Evolutionary conservation across 2,797 vertebrate species (phyloP), one percentile per base, ranked within the genome.

Genomic region (Enteromius radiatus): DNA sequence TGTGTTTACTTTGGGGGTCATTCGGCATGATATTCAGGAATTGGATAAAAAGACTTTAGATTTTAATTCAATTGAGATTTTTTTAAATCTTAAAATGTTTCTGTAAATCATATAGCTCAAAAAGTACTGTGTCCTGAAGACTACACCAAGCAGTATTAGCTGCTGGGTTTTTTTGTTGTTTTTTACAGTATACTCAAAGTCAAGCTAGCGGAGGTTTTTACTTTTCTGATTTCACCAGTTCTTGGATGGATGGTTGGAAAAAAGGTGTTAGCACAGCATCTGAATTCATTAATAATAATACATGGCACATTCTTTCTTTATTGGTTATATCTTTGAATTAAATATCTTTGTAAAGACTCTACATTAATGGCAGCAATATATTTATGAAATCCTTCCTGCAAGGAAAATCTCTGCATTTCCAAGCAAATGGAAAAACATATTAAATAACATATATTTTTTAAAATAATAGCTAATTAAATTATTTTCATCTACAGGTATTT

Each of bases 281-380:
- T 71, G 81, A 74, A 80, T 82, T 64, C 85, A 85, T 87, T 76
- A 84, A 80, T 86, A 80, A 54, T 47, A 65, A 38, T 21, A 33
- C 71, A 73, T 43, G 75, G 49, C 86, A 86, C 54, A 85, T 84
- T 84, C 84, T 86, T 81, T 83, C 77, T 86, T 83, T 88, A 87
- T 92, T 93, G 92, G 87, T 88, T 84, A 28, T 84, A 83, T 88
- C 86, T 56, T 1, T 68, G 45, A 84, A 83, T 76, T 56, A 82
- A 82, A 75, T 49, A 47, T 67, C 12, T 80, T 64, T 17, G 28
- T 36, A 56, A 73, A 75, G 17, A 43, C 75, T 78, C 10, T 43
- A 23, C 23, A 45, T 41, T 63, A 12, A 21, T 9, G 21, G 0
- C 9, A n/a, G 14, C 5, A 31, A 15, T 6, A 59, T 31, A 65